Percentiles rank a stretch among this genome's conserved stretches.
Evolutionary conservation across 2,113 vertebrate species (phyloP).

Genomic region (Prochilodus magdalenae): DNA sequence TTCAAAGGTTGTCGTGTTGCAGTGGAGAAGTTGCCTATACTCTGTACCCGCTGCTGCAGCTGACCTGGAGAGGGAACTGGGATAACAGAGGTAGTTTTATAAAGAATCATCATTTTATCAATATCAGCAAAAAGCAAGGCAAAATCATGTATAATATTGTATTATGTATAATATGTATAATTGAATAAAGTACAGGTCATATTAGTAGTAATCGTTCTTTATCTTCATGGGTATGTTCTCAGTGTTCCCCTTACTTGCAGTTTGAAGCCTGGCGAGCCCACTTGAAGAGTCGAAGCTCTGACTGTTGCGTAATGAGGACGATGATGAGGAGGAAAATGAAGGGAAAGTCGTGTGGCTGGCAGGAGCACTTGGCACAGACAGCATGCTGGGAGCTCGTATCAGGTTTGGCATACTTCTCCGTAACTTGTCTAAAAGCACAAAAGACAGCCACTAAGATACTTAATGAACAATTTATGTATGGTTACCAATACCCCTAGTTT

Average conservation of each 20-base stretch:
- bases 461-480: background rate
- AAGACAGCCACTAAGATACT: background rate
- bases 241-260: slow-evolving; percentile 83
- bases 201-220: background rate
- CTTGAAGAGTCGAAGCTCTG: slow-evolving; percentile 96
- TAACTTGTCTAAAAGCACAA: slow-evolving; percentile 84
- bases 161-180: no score
- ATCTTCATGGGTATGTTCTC: background rate
- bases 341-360: slow-evolving; percentile 76
- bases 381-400: slow-evolving; percentile 87
- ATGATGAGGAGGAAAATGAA: slow-evolving; percentile 76
- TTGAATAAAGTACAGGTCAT: no score
- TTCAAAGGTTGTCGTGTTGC: slow-evolving; percentile 86
- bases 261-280: slow-evolving; percentile 88
- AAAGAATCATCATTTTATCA: background rate
- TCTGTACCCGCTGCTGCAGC: slow-evolving; percentile 91
- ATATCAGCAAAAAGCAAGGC: background rate
- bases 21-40: slow-evolving; percentile 89
- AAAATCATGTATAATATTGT: no score
- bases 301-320: slow-evolving; percentile 88
- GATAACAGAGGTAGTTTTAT: background rate
- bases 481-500: no score
- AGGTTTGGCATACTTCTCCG: slow-evolving; percentile 98
- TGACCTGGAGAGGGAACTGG: slow-evolving; percentile 92
- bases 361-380: slow-evolving; percentile 85